phyloP scores from a whole-genome alignment of 1,140 invertebrate species.

The Heliconius himera region DNA sequence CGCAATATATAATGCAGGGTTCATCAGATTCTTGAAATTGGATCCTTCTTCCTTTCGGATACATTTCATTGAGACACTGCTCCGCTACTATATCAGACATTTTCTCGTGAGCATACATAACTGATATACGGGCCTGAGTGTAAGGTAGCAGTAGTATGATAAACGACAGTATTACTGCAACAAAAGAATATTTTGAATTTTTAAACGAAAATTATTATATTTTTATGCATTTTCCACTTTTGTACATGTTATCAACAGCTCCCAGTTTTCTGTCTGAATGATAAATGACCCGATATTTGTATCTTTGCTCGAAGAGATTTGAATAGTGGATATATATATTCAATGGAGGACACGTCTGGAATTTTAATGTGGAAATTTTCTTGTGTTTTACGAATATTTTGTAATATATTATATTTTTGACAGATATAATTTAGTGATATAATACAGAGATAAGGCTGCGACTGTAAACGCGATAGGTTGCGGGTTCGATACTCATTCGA shows the following conservation, averaged over 20 bases:
- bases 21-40: slow-evolving; percentile 70
- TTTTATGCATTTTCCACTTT: neutral
- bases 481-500: too few species aligned
- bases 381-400: too few species aligned
- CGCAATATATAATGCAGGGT: slow-evolving; percentile 70
- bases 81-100: slow-evolving; percentile 62
- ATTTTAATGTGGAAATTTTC: too few species aligned
- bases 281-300: slow-evolving; percentile 1
- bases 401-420: too few species aligned
- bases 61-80: slow-evolving; percentile 70
- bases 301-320: neutral
- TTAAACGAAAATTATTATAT: neutral
- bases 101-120: slow-evolving; percentile 74
- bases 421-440: too few species aligned
- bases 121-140: slow-evolving; percentile 58
- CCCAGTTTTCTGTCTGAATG: neutral
- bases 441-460: too few species aligned
- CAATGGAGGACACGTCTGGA: too few species aligned
- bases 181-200: slow-evolving; percentile 12
- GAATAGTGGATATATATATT: too few species aligned
- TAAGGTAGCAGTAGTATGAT: slow-evolving; percentile 40
- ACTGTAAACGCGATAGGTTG: too few species aligned
- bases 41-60: slow-evolving; percentile 52
- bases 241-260: neutral
- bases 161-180: slow-evolving; percentile 50